These are phyloP conservation scores for Ernsta delagoae DNA, from an alignment of 2,888 invertebrate species.

Conservation along the genomic window DNA sequence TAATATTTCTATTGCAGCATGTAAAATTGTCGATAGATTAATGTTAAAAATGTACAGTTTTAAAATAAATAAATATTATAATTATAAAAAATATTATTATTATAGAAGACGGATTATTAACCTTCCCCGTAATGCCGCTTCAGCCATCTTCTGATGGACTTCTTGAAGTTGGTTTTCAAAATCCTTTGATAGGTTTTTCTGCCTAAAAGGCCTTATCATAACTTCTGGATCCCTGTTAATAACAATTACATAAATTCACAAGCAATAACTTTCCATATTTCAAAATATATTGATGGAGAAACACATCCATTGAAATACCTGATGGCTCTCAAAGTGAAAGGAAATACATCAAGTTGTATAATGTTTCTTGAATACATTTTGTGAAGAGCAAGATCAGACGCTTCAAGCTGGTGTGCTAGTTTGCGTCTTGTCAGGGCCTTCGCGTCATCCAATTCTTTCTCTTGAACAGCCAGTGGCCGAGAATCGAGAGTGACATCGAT, in stretches of 20 bases:
- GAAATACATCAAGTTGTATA: slow-evolving; percentile 86
- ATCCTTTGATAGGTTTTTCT: slow-evolving; percentile 84
- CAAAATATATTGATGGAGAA: too few species aligned
- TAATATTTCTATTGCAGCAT: slow-evolving; percentile 68
- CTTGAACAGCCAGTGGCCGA: slow-evolving; percentile 86
- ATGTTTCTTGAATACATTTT: slow-evolving; percentile 89
- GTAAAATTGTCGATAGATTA: slow-evolving; percentile 45
- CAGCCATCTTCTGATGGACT: slow-evolving; percentile 85
- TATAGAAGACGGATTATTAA: slow-evolving; percentile 51
- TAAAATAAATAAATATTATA: not conserved
- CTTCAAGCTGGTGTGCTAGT: slow-evolving; percentile 88
- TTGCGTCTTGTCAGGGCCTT: slow-evolving; percentile 87
- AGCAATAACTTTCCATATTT: too few species aligned
- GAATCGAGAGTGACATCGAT: slow-evolving; percentile 88
- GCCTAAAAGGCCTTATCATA: slow-evolving; percentile 85
- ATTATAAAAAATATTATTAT: not conserved
- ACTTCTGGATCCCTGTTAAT: slow-evolving; percentile 64
- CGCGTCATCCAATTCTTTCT: slow-evolving; percentile 84
- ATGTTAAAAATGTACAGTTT: too few species aligned
- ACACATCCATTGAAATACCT: slow-evolving; percentile 56
- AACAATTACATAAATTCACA: too few species aligned
- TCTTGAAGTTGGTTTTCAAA: slow-evolving; percentile 83
- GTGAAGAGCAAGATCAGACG: slow-evolving; percentile 85
- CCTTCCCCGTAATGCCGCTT: slow-evolving; percentile 84
- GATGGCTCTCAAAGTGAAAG: slow-evolving; percentile 85